Conservation (phyloP, 2,888 invertebrate species). For the Ophion ellenae region DNA sequence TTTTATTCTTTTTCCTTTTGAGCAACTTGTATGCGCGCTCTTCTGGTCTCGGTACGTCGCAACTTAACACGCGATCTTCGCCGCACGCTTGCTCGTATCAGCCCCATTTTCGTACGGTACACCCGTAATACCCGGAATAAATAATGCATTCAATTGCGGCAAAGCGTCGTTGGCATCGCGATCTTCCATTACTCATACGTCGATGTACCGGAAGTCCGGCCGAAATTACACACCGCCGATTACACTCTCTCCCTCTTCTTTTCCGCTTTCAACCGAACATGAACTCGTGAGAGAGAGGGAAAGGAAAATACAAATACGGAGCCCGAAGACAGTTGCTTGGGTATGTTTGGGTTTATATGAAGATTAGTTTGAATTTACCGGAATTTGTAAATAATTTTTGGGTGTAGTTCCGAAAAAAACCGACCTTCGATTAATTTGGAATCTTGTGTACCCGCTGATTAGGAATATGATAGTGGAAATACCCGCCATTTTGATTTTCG, state of each 20-base stretch:
- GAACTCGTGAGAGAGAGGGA: constrained; percentile 1
- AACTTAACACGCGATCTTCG: constrained; percentile 52
- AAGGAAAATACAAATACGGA: background rate
- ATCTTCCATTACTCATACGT: constrained; percentile 12
- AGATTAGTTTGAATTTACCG: background rate
- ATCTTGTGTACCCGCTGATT: too few relatives aligned
- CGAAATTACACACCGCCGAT: constrained; percentile 57
- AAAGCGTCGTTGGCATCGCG: constrained; percentile 44
- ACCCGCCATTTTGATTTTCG: too few relatives aligned
- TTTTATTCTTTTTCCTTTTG: constrained; percentile 23
- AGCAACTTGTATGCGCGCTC: constrained; percentile 25
- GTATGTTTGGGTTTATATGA: background rate
- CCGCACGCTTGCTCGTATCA: constrained; percentile 36
- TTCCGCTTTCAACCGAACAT: constrained; percentile 18
- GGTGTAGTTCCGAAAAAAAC: too few relatives aligned
- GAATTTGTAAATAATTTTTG: background rate
- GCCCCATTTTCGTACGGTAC: constrained; percentile 4
- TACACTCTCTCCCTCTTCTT: constrained; percentile 5
- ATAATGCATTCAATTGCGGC: constrained; percentile 60
- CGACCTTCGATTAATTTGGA: too few relatives aligned
- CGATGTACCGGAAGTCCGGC: constrained; percentile 63
- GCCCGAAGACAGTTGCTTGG: background rate
- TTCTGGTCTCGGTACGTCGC: constrained; percentile 31
- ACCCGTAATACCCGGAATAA: constrained; percentile 53
- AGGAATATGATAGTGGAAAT: too few relatives aligned